Conservation (phyloP, 2,888 invertebrate genomes). For the Ophioninae sp. region DNA sequence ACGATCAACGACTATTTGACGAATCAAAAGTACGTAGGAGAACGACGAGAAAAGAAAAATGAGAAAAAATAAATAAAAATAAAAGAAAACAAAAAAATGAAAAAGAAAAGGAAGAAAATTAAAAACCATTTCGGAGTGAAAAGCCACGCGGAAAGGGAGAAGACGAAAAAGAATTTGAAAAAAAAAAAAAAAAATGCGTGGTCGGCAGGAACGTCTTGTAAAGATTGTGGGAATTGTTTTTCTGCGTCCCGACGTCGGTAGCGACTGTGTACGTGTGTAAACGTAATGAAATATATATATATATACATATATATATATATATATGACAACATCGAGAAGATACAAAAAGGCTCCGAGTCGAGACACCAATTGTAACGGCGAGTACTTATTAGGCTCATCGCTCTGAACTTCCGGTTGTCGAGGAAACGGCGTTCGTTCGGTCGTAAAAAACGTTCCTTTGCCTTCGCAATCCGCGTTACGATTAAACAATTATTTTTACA, state of each 20-base stretch:
- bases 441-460: not conserved
- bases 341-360: slow-evolving; percentile 65
- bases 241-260: slow-evolving; percentile 75
- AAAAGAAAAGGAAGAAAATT: slow-evolving; percentile 30
- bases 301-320: too few species aligned
- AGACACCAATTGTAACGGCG: slow-evolving; percentile 76
- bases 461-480: not conserved
- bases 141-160: not conserved
- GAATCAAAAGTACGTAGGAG: slow-evolving; percentile 14
- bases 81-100: slow-evolving; percentile 43
- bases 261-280: slow-evolving; percentile 22
- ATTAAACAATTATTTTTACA: not conserved
- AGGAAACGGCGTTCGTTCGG: slow-evolving; percentile 32
- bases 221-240: slow-evolving; percentile 80
- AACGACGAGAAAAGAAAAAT: slow-evolving; percentile 39
- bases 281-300: too few species aligned
- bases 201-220: slow-evolving; percentile 74
- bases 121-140: not conserved
- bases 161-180: not conserved
- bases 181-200: slow-evolving; percentile 47
- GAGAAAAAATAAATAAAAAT: slow-evolving; percentile 54
- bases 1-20: slow-evolving; percentile 13
- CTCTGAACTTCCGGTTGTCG: slow-evolving; percentile 65
- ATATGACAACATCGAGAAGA: too few species aligned
- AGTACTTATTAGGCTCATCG: slow-evolving; percentile 73